phyloP scores from a whole-genome alignment of 2,888 invertebrate species.

The Catocala sponsa region DNA sequence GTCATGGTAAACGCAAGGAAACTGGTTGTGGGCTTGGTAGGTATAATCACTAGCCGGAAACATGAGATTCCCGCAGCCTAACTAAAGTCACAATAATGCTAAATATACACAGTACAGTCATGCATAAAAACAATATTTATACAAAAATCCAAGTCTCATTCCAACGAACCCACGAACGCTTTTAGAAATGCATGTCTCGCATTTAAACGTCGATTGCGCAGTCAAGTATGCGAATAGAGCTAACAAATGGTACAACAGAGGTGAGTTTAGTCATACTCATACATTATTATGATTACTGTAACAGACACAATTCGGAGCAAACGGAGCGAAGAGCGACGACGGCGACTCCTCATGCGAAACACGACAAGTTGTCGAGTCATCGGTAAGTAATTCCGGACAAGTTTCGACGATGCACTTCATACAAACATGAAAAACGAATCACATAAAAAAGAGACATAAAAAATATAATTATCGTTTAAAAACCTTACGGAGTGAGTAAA shows the following conservation, averaged over 20 bases:
- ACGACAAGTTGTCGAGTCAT: constrained; percentile 60
- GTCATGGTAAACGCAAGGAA: background rate
- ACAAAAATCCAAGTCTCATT: constrained; percentile 2
- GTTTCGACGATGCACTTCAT: constrained; percentile 38
- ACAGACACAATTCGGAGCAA: constrained; percentile 59
- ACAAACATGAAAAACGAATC: constrained; percentile 28
- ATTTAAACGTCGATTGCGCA: constrained; percentile 27
- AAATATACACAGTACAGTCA: too few species aligned
- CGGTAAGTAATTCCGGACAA: constrained; percentile 53
- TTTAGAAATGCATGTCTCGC: background rate
- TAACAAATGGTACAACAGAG: constrained; percentile 27
- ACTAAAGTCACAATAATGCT: too few species aligned
- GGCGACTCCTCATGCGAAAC: constrained; percentile 66
- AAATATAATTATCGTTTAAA: constrained; percentile 12
- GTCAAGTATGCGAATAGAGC: constrained; percentile 31
- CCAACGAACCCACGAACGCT: background rate
- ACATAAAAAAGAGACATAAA: constrained; percentile 4
- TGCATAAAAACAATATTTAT: too few species aligned
- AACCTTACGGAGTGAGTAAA: constrained; percentile 14
- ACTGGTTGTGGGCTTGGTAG: background rate
- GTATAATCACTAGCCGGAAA: background rate
- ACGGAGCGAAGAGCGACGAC: constrained; percentile 58
- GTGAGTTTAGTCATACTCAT: constrained; percentile 36
- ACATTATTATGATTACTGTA: constrained; percentile 47
- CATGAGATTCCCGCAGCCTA: too few species aligned